Evolutionary conservation across 2,113 vertebrate genomes (phyloP).

Genomic region (Phyllopteryx taeniolatus): DNA sequence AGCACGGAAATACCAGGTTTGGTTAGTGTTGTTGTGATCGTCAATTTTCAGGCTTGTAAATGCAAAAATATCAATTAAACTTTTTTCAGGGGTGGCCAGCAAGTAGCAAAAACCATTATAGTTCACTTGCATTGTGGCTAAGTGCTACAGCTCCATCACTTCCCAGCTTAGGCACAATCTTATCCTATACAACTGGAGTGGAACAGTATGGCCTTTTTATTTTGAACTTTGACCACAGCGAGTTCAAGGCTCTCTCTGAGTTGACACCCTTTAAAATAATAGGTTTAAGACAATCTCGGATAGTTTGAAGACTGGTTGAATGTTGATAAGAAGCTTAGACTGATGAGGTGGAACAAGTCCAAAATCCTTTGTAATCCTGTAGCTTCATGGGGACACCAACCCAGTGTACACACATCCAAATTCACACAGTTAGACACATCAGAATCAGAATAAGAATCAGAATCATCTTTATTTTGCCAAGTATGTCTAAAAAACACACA

Average conservation of each 20-base stretch:
- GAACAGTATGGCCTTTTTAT: background rate
- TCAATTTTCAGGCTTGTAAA: no score
- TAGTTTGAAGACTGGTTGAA: background rate
- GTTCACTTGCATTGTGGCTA: no score
- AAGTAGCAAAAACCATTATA: no score
- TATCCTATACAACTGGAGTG: background rate
- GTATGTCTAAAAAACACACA: no score
- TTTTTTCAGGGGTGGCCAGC: no score
- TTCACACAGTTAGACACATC: background rate
- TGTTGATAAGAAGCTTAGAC: constrained; percentile 2
- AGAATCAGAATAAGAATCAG: background rate
- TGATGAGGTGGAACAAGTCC: background rate
- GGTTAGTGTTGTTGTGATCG: no score
- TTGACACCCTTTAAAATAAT: background rate
- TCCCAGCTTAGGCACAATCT: background rate
- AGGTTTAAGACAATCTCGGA: background rate
- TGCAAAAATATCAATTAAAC: no score
- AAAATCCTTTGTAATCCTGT: constrained; percentile 3
- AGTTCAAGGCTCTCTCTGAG: background rate
- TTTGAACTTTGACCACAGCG: background rate
- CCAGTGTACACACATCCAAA: background rate
- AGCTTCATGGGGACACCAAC: constrained; percentile 1
- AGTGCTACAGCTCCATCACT: no score
- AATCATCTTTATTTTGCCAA: no score
- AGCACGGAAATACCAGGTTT: no score